A percentile compares a stretch with the other conserved stretches of the same genome.
These are phyloP conservation scores for Morone saxatilis DNA, from an alignment of 2,113 vertebrate genomes.

Conservation along the genomic window DNA sequence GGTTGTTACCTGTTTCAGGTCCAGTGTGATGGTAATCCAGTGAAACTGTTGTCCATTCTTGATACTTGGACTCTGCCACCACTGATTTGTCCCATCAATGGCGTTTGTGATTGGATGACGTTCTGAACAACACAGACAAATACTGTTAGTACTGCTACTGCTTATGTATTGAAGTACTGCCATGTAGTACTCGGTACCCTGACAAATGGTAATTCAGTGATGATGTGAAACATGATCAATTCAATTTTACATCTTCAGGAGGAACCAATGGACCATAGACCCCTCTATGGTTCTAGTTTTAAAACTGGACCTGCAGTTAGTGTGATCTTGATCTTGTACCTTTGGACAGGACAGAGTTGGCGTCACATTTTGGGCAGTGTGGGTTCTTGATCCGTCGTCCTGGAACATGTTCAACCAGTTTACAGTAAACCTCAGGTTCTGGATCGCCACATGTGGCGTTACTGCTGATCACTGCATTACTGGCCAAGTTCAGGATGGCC, in stretches of 20 bases:
- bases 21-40: conserved; percentile 95
- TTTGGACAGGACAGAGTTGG: conserved; percentile 87
- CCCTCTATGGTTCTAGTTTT: neutral
- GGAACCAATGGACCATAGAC: too few relatives aligned
- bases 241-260: neutral
- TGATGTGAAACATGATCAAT: neutral
- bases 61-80: conserved; percentile 99
- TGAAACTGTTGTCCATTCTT: conserved; percentile 95
- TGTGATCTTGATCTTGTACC: conserved; percentile 75
- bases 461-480: conserved; percentile 90
- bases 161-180: accelerated
- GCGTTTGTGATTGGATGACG: conserved; percentile 93
- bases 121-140: conserved; percentile 80
- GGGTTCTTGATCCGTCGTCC: conserved; percentile 89
- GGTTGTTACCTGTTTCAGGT: conserved; percentile 90
- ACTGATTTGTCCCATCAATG: conserved; percentile 96
- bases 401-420: conserved; percentile 95
- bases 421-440: conserved; percentile 93
- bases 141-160: neutral
- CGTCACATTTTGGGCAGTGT: conserved; percentile 91
- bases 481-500: conserved; percentile 95
- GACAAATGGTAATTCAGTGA: neutral
- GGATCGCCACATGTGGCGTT: conserved; percentile 95
- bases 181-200: neutral
- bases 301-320: neutral